These are phyloP conservation scores for Cebidichthys violaceus DNA, from an alignment of 2,113 vertebrate species.

Conservation along the genomic window DNA sequence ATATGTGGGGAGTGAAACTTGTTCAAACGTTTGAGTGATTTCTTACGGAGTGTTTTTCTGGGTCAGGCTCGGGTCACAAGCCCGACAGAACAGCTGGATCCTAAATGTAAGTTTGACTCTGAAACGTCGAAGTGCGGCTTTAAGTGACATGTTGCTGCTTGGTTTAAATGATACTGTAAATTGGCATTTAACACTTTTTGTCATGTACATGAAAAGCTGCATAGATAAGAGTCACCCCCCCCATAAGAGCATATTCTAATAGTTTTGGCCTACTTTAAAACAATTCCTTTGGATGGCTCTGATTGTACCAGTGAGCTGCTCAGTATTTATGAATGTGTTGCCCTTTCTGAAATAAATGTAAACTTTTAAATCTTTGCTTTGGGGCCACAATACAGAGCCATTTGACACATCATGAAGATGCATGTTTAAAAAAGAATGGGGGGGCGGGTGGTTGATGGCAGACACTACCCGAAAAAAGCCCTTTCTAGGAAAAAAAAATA, in stretches of 20 bases:
- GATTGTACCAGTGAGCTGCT: conserved; percentile 56
- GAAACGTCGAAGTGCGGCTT: conserved; percentile 41
- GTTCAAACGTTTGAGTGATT: conserved; percentile 26
- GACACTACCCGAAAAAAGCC: not conserved
- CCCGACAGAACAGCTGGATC: conserved; percentile 17
- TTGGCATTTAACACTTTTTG: conserved; percentile 60
- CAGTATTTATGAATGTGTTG: conserved; percentile 74
- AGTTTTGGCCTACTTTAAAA: conserved; percentile 30
- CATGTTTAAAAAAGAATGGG: not conserved
- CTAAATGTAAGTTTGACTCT: conserved; percentile 20
- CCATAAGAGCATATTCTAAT: not conserved
- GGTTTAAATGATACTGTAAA: conserved; percentile 70
- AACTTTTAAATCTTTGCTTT: conserved; percentile 48
- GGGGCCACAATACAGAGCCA: not conserved
- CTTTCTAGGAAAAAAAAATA: conserved; percentile 15
- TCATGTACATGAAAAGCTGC: conserved; percentile 46
- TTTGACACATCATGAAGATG: not conserved
- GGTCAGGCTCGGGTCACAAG: conserved; percentile 21
- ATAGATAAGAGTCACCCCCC: not conserved
- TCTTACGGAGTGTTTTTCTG: conserved; percentile 14
- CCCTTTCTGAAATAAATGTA: conserved; percentile 74
- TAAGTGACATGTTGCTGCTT: conserved; percentile 72
- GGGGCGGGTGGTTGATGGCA: not conserved
- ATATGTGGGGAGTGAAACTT: conserved; percentile 41
- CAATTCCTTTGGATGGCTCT: conserved; percentile 6